These are phyloP conservation scores for Poeciliopsis prolifica DNA, from an alignment of 2,113 vertebrate species.

Conservation along the genomic window DNA sequence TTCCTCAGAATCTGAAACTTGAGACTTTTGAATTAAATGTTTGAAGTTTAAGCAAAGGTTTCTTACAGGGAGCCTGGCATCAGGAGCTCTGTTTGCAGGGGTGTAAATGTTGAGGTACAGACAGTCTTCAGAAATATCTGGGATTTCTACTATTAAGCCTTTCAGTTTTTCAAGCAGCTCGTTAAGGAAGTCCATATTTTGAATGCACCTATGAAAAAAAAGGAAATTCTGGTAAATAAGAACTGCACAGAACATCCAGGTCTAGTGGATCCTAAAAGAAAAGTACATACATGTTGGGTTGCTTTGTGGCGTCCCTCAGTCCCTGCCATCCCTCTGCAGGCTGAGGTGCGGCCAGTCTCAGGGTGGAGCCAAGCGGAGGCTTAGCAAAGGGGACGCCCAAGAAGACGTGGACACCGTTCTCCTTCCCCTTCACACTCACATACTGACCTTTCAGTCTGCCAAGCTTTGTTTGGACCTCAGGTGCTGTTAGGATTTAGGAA, in stretches of 20 bases:
- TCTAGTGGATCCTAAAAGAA: neutral
- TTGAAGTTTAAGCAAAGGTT: neutral
- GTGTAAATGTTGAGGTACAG: slow-evolving; percentile 81
- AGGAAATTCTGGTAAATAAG: slow-evolving; percentile 7
- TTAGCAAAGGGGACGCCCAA: slow-evolving; percentile 88
- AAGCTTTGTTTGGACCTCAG: slow-evolving; percentile 73
- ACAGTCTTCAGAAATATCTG: slow-evolving; percentile 78
- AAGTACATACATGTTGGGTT: slow-evolving; percentile 77
- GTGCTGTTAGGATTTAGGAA: slow-evolving; percentile 49
- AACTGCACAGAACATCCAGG: neutral
- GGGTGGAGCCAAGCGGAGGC: slow-evolving; percentile 79
- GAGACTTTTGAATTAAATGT: too few species aligned
- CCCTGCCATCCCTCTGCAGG: slow-evolving; percentile 81
- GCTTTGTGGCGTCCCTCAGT: slow-evolving; percentile 80
- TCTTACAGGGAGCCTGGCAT: slow-evolving; percentile 77
- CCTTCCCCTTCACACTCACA: slow-evolving; percentile 73
- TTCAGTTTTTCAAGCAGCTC: neutral
- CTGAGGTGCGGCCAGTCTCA: slow-evolving; percentile 84
- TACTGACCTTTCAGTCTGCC: slow-evolving; percentile 63
- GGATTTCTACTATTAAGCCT: neutral
- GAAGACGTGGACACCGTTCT: slow-evolving; percentile 77
- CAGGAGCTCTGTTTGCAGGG: slow-evolving; percentile 64
- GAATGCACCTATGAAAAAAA: slow-evolving; percentile 68
- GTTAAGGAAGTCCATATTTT: neutral
- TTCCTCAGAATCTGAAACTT: too few species aligned